These are phyloP conservation scores for Drosophila saltans DNA, from an alignment of 1,140 invertebrate genomes.

Conservation along the genomic window DNA sequence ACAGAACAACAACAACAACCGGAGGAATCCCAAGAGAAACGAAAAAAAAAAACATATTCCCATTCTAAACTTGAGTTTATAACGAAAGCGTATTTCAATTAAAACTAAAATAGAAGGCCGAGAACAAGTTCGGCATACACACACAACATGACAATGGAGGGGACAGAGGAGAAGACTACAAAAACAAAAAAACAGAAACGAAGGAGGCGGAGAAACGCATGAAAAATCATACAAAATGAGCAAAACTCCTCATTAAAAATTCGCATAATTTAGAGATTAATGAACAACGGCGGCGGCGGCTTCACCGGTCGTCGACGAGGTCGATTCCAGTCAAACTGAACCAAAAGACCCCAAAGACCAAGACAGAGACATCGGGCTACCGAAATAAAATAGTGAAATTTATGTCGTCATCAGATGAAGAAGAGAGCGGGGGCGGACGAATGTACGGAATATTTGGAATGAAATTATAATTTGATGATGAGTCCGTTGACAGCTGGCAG, in stretches of 20 bases:
- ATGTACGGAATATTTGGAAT: conserved; percentile 25
- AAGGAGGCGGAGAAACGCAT: conserved; percentile 47
- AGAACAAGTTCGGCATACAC: conserved; percentile 47
- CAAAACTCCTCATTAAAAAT: conserved; percentile 74
- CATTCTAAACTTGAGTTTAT: conserved; percentile 70
- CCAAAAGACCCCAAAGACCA: conserved; percentile 3
- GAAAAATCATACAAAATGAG: conserved; percentile 80
- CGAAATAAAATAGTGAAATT: conserved; percentile 79
- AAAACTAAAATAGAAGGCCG: conserved; percentile 76
- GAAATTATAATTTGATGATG: conserved; percentile 64
- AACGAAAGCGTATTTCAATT: conserved; percentile 78
- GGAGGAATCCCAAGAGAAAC: conserved; percentile 15
- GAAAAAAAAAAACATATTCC: conserved; percentile 20
- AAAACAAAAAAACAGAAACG: background rate
- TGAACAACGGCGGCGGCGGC: conserved; percentile 66
- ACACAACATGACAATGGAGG: conserved; percentile 1
- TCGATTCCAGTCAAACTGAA: conserved; percentile 12
- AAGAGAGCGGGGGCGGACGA: conserved; percentile 40
- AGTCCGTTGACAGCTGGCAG: conserved; percentile 48
- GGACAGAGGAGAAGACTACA: conserved; percentile 10
- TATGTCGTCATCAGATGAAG: conserved; percentile 43
- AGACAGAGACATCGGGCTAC: conserved; percentile 51
- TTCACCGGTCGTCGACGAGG: conserved; percentile 44
- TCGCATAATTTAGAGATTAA: conserved; percentile 82
- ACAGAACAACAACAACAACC: conserved; percentile 29